Base-by-base conservation (phyloP, 2,113 vertebrate species). In the Clarias macrocephalus region DNA sequence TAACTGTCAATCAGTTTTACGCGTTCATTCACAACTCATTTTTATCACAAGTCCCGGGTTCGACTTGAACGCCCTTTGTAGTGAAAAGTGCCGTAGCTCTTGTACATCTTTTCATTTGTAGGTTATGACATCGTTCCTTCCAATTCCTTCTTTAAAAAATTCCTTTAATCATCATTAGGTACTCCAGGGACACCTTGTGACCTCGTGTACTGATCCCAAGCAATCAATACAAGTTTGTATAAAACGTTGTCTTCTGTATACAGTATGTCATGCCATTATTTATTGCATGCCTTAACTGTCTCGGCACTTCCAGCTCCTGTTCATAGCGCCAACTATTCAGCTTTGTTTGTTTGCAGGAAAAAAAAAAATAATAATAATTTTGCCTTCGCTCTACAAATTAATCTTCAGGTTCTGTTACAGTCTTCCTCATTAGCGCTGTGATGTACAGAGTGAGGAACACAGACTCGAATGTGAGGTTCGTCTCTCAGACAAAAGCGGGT, bases 401-500 rank as follows among this genome's bases (percentile, higher is more conserved):
- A 48, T 85, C 33, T 75, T 48, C 13, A 52, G 54, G 28, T 82
- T 28, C 25, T 42, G 42, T 52, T 86, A 33, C 63, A 33, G 9
- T 79, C 8, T 10, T 72, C 52, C 52, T 75, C 28, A 70, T 83
- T 86, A 80, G 52, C 48, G 33, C 63, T 21, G 33, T 76, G 77
- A 79, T 85, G 87, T 89, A 86, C 81, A 68, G 80, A 60, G 60
- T 80, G 81, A 72, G 54, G 30, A 66, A 82, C 83, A 72, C 85
- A 60, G 54, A 23, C 77, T 33, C 82, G 76, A 48, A 68, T 37
- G 85, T 23, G 42, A 42, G 54, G 76, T 93, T 91, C 90, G 82
- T 92, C 88, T 91, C 89, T 90, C 90, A 93, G 90, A 94, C 94
- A 93, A 94, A 94, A 94, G 92, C 52, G 88, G 84, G 59, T 63